Evolutionary conservation across 2,113 vertebrate species (phyloP), one percentile per base, ranked within the genome.

Genomic region (human (Homo sapiens)): DNA sequence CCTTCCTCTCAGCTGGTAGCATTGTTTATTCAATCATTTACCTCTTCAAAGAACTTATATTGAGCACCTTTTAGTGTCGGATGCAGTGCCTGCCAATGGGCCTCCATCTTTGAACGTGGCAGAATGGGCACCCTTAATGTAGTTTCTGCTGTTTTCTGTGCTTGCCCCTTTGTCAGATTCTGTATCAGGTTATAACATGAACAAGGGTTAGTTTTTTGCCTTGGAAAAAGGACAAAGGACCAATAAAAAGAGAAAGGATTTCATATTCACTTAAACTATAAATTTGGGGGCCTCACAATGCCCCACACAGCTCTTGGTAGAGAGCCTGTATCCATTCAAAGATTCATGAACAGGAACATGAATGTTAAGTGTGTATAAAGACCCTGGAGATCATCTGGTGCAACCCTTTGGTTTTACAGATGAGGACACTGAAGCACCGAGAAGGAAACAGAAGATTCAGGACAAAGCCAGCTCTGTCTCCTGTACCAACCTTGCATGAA

Each of bases 51-150:
- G 30, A 38, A 45, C 23, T 80, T 79, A 0, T 27, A 35, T 20
- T 35, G 61, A 27, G 25, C 64, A 52, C 35, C 30, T 78, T 78
- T 78, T 45, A 50, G 48, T 43, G 43, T n/a, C 27, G 2, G 64
- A 52, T 72, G 50, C 25, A 78, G 32, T 73, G 17, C 22, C 35
- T 18, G 32, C 12, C 18, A 7, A 35, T 35, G 57, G 35, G 32
- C 45, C 30, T 76, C 25, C 38, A 1, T 45, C 6, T 61, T 2
- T 50, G 40, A 52, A 30, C 20, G 45, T 8, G 43, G 57, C 10
- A 3, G 50, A 48, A n/a, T 8, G 22, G 27, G 5, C 1, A 0
- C 57, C 48, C 17, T 17, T 45, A 6, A 23, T 0, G 45, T 17
- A 81, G 11, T 35, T 48, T 23, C 82, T 78, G 80, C 66, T 83